Evolutionary conservation across 2,113 vertebrate species (phyloP).

Genomic region (Dendrocopos noguchii): DNA sequence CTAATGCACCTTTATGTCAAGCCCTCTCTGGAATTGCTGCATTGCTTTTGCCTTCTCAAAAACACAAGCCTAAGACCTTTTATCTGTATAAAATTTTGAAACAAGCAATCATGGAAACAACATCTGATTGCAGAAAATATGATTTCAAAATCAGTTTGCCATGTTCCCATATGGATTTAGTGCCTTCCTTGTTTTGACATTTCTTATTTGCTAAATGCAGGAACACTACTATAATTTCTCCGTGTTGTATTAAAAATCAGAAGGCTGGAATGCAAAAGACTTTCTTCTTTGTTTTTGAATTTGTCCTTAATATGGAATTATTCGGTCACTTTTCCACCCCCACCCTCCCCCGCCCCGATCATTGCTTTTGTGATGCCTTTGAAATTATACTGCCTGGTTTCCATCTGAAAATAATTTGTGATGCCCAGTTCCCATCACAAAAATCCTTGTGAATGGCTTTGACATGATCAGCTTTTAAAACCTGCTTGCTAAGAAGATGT

Average conservation of each 20-base stretch:
- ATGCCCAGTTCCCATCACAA: neutral
- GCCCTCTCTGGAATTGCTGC: neutral
- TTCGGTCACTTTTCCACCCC: neutral
- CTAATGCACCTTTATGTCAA: neutral
- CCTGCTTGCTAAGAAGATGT: neutral
- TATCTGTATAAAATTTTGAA: slow-evolving; percentile 22
- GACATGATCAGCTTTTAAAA: neutral
- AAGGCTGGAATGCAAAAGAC: neutral
- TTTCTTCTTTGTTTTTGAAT: neutral
- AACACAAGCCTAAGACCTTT: neutral
- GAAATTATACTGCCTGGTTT: neutral
- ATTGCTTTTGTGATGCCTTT: neutral
- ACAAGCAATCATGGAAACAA: slow-evolving; percentile 19
- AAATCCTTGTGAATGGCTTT: neutral
- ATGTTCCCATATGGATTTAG: slow-evolving; percentile 44
- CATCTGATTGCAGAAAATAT: slow-evolving; percentile 50
- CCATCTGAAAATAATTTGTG: neutral
- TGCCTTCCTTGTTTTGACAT: slow-evolving; percentile 41
- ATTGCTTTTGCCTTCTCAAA: slow-evolving; percentile 8
- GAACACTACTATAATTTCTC: neutral
- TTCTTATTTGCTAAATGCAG: slow-evolving; percentile 50
- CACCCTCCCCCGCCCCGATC: neutral
- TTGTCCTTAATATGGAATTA: neutral
- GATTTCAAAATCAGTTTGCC: slow-evolving; percentile 56
- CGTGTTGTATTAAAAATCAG: neutral